Evolutionary conservation across 2,888 invertebrate genomes (phyloP).

Genomic region (Epinotia ramella): DNA sequence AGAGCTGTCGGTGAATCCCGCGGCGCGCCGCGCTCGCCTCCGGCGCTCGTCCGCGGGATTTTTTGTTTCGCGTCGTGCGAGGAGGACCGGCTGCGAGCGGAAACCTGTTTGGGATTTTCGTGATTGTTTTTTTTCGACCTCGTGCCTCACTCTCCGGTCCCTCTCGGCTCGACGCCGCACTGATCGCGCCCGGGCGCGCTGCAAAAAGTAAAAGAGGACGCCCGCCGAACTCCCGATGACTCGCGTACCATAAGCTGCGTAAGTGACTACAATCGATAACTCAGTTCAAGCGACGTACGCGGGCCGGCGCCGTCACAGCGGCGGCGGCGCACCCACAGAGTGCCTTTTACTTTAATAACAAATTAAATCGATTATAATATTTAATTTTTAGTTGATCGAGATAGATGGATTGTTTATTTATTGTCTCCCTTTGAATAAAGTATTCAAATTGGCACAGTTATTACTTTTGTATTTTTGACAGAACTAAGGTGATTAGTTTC

Average conservation of each 20-base stretch:
- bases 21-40: conserved; percentile 55
- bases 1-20: conserved; percentile 63
- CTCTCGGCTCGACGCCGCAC: conserved; percentile 61
- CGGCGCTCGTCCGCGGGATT: conserved; percentile 69
- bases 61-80: conserved; percentile 76
- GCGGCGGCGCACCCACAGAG: conserved; percentile 66
- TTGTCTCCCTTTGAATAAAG: conserved; percentile 80
- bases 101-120: conserved; percentile 80
- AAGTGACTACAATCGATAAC: conserved; percentile 60
- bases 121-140: conserved; percentile 79
- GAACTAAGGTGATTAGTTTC: conserved; percentile 81
- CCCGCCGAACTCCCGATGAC: conserved; percentile 73
- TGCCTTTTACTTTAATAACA: conserved; percentile 81
- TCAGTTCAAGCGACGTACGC: conserved; percentile 58
- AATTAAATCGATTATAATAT: conserved; percentile 80
- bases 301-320: conserved; percentile 58
- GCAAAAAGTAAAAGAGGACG: conserved; percentile 71
- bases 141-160: conserved; percentile 61
- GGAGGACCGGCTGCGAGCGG: conserved; percentile 70
- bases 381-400: conserved; percentile 83
- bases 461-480: conserved; percentile 83
- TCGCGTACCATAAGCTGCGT: conserved; percentile 67
- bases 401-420: conserved; percentile 84
- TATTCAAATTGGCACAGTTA: conserved; percentile 84
- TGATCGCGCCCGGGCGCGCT: conserved; percentile 62